These are phyloP conservation scores for Crotalus viridis DNA, from an alignment of 2,113 vertebrate species.

Conservation along the genomic window DNA sequence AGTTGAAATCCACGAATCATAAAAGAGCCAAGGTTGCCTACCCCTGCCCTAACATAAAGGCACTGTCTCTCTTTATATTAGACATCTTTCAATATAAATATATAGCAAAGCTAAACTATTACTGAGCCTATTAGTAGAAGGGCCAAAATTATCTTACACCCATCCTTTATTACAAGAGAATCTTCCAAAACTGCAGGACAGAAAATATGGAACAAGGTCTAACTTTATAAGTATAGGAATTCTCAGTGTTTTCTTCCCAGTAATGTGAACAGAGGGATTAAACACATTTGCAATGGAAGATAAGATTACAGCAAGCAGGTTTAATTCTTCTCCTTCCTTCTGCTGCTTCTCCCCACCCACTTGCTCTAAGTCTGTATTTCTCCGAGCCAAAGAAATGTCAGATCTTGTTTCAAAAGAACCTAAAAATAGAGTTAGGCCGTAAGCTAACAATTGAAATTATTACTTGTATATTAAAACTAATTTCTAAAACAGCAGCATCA, in stretches of 20 bases:
- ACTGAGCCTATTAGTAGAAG: background rate
- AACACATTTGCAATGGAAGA: background rate
- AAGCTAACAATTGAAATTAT: background rate
- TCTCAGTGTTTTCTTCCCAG: no score
- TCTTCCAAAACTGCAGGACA: background rate
- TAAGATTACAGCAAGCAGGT: no score
- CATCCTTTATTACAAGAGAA: background rate
- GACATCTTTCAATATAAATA: no score
- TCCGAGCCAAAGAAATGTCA: background rate
- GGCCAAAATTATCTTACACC: background rate
- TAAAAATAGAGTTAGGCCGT: background rate
- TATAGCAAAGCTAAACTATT: no score
- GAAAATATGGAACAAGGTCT: background rate
- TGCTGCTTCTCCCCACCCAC: background rate
- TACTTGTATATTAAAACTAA: background rate
- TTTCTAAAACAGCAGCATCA: background rate
- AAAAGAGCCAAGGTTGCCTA: no score
- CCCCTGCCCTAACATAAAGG: background rate
- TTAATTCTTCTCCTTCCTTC: background rate
- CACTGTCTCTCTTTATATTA: background rate
- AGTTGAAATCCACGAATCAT: no score
- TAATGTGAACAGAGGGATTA: background rate
- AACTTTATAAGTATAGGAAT: background rate
- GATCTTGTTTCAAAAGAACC: background rate
- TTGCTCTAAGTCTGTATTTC: background rate